phyloP scores from a whole-genome alignment of 2,113 vertebrate species.

The Dicaeum eximium region DNA sequence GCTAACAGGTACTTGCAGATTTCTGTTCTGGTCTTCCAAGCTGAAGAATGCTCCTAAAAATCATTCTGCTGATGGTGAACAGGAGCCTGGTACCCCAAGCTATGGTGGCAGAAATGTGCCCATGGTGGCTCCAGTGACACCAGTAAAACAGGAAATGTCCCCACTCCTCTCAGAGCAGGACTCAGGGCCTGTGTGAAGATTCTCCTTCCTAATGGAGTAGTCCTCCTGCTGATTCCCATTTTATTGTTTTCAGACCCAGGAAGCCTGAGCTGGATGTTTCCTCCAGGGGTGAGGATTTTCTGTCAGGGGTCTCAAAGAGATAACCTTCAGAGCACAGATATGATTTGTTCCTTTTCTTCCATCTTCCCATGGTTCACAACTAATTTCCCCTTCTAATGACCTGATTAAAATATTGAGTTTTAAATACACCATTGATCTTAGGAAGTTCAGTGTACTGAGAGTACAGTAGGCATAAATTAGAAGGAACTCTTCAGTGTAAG shows the following conservation, averaged over 20 bases:
- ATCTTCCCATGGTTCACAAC: background rate
- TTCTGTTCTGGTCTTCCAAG: background rate
- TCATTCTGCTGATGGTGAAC: background rate
- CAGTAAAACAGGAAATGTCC: accelerated
- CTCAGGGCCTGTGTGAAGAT: accelerated
- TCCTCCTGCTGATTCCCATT: background rate
- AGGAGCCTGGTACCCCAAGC: background rate
- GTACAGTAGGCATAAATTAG: background rate
- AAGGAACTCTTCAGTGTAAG: background rate
- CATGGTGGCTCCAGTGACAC: background rate
- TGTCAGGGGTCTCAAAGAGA: background rate
- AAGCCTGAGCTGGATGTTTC: background rate
- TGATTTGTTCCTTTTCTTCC: background rate
- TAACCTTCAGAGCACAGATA: background rate
- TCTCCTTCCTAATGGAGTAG: background rate
- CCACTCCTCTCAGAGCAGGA: background rate
- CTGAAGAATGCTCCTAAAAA: background rate
- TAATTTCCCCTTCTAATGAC: background rate
- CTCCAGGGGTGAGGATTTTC: background rate
- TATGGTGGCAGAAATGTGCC: background rate
- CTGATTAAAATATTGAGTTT: background rate
- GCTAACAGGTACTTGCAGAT: background rate
- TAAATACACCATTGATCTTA: background rate
- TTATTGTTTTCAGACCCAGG: background rate
- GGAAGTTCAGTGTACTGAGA: background rate